A percentile compares a stretch with the other conserved stretches of the same genome.
Conservation (phyloP, 1,140 invertebrate species). For the Globodera rostochiensis region DNA sequence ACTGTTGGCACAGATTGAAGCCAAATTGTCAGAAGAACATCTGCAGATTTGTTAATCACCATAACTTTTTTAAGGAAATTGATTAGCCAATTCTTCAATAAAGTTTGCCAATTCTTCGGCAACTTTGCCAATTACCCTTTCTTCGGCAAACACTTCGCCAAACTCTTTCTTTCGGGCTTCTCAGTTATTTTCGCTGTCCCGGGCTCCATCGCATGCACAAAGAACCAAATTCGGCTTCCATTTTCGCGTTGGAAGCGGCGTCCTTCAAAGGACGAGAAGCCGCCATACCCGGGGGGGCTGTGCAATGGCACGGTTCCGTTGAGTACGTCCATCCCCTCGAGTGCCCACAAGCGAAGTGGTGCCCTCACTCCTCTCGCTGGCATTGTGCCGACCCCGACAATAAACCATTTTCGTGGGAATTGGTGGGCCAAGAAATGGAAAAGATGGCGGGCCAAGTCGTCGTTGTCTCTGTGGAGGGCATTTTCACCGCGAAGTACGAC, state of each 20-base stretch:
- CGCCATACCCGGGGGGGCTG: background rate
- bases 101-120: background rate
- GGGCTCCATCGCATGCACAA: background rate
- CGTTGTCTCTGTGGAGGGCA: background rate
- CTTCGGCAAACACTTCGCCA: background rate
- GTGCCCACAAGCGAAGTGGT: background rate
- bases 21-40: background rate
- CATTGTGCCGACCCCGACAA: background rate
- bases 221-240: conserved; percentile 1
- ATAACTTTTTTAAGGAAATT: too few relatives aligned
- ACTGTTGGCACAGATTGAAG: background rate
- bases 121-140: background rate
- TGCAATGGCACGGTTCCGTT: background rate
- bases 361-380: background rate
- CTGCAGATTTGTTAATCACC: background rate
- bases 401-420: conserved; percentile 12
- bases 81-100: background rate
- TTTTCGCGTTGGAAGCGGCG: background rate
- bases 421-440: background rate
- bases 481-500: background rate
- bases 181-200: background rate
- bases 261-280: background rate
- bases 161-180: background rate
- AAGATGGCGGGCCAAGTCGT: conserved; percentile 1
- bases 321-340: background rate